Conservation (phyloP, 2,113 vertebrate species). For the Danio rerio region GRCz12tu NC_133194.1:27177001-27177500, state of each 20-base stretch:
- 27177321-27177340: not conserved
- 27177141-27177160: not conserved
- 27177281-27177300: not conserved
- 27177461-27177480: no score
- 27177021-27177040: slow-evolving; percentile 32
- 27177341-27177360: not conserved
- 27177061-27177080: not conserved
- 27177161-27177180: not conserved
- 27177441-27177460: no score
- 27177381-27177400: no score
- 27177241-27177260: not conserved
- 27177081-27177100: slow-evolving; percentile 6
- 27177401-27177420: no score
- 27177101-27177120: slow-evolving; percentile 26
- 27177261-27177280: not conserved
- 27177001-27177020: slow-evolving; percentile 29
- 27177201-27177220: not conserved
- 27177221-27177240: not conserved
- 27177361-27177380: no score
- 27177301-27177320: not conserved
- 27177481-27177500: no score
- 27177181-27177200: not conserved
- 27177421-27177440: no score
- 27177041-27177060: slow-evolving; percentile 24
- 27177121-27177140: slow-evolving; percentile 10